Conservation (phyloP, 1,140 invertebrate genomes). For the Popillia japonica region DNA sequence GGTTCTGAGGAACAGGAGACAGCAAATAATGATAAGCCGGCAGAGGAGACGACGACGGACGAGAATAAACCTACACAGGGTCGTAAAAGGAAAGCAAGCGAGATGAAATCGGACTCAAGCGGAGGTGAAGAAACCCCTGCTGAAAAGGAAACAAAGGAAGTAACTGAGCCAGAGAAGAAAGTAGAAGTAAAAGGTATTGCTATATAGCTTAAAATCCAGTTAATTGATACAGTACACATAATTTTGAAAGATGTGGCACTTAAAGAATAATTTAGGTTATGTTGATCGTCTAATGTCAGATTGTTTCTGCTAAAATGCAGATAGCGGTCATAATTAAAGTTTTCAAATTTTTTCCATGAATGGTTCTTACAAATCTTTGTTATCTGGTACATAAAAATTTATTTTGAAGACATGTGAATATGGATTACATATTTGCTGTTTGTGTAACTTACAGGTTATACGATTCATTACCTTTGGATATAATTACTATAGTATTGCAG, state of each 20-base stretch:
- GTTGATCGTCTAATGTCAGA: not conserved
- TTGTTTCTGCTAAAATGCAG: not conserved
- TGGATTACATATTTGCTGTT: too few relatives aligned
- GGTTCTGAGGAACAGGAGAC: slow-evolving; percentile 7
- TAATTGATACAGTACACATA: not conserved
- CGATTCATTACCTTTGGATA: too few relatives aligned
- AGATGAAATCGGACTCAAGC: slow-evolving; percentile 43
- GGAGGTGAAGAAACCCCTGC: slow-evolving; percentile 21
- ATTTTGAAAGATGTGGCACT: not conserved
- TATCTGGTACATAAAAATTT: too few relatives aligned
- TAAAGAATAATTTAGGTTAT: slow-evolving; percentile 18
- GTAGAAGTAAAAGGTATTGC: slow-evolving; percentile 32
- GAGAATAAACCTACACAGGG: slow-evolving; percentile 34
- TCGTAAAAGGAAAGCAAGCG: slow-evolving; percentile 44
- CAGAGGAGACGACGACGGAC: not conserved
- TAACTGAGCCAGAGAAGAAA: slow-evolving; percentile 32
- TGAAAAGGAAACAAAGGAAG: slow-evolving; percentile 37
- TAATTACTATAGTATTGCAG: too few relatives aligned
- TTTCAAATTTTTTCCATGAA: too few relatives aligned
- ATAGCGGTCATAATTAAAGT: not conserved
- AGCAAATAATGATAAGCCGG: not conserved
- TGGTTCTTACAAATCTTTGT: too few relatives aligned
- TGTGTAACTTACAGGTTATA: too few relatives aligned
- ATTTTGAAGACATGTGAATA: too few relatives aligned
- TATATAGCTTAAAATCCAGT: not conserved